phyloP scores from a whole-genome alignment of 2,113 vertebrate genomes.

The Rhipidura dahli region DNA sequence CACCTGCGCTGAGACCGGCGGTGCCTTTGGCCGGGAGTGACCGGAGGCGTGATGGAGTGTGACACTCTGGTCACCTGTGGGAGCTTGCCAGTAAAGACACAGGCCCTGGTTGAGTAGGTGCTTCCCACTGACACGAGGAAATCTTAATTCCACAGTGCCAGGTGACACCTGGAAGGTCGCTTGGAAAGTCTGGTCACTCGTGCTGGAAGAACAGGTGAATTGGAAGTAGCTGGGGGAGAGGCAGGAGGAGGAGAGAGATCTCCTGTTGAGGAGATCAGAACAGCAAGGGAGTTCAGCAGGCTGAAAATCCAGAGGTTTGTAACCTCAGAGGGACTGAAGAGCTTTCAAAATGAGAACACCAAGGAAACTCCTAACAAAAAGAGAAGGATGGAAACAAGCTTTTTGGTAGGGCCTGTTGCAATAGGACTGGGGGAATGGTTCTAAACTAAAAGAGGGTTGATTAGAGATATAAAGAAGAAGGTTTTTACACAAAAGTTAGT shows the following conservation, averaged over 20 bases:
- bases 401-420: neutral
- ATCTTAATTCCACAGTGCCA: neutral
- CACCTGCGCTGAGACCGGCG: rapidly evolving
- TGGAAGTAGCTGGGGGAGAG: too few species aligned
- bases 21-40: neutral
- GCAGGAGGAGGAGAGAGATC: neutral
- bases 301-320: neutral
- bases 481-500: neutral
- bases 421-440: neutral
- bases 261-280: neutral
- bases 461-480: neutral
- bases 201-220: neutral
- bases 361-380: neutral
- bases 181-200: neutral
- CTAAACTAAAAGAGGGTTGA: neutral
- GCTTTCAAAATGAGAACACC: neutral
- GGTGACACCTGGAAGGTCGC: neutral
- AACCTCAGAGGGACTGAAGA: neutral
- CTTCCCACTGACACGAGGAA: neutral
- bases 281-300: neutral
- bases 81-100: too few species aligned
- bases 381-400: neutral
- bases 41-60: rapidly evolving
- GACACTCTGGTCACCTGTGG: rapidly evolving
- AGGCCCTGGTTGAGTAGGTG: neutral